Conservation (phyloP, 2,797 vertebrate species). For the Thunnus albacares region DNA sequence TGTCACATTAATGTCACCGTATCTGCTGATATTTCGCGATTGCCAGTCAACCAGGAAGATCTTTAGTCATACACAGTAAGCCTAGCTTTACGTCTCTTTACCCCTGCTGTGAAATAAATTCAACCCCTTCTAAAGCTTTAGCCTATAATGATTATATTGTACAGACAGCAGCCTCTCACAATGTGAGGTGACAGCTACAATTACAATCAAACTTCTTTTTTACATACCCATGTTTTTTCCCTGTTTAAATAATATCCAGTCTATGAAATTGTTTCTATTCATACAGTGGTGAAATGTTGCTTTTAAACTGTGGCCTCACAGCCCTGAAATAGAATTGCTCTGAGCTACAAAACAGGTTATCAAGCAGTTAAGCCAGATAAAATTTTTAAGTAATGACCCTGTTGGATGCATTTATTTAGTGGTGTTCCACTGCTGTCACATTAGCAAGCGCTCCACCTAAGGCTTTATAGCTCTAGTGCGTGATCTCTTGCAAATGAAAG, state of each 20-base stretch:
- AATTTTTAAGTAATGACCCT: constrained; percentile 35
- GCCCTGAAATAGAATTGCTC: not conserved
- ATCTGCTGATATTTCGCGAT: not conserved
- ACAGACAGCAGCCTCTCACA: not conserved
- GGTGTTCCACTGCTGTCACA: constrained; percentile 26
- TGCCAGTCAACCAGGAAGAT: not conserved
- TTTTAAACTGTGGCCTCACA: not conserved
- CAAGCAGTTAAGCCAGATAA: constrained; percentile 5
- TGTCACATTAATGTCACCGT: not conserved
- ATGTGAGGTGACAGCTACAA: not conserved
- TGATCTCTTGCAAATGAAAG: constrained; percentile 3
- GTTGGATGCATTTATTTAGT: constrained; percentile 23
- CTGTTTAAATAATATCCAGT: not conserved
- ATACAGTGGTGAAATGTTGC: not conserved
- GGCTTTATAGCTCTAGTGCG: not conserved
- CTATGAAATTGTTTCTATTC: not conserved
- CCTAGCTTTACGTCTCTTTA: not conserved
- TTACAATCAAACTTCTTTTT: not conserved
- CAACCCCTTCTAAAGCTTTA: not conserved
- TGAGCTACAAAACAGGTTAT: constrained; percentile 38
- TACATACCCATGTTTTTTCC: not conserved
- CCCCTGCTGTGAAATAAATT: not conserved
- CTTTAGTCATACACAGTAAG: not conserved
- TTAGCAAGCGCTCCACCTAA: constrained; percentile 20
- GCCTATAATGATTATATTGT: not conserved